A percentile compares a stretch with the other conserved stretches of the same genome.
Evolutionary conservation across 2,888 invertebrate species (phyloP).

Genomic region (Merodon equestris): DNA sequence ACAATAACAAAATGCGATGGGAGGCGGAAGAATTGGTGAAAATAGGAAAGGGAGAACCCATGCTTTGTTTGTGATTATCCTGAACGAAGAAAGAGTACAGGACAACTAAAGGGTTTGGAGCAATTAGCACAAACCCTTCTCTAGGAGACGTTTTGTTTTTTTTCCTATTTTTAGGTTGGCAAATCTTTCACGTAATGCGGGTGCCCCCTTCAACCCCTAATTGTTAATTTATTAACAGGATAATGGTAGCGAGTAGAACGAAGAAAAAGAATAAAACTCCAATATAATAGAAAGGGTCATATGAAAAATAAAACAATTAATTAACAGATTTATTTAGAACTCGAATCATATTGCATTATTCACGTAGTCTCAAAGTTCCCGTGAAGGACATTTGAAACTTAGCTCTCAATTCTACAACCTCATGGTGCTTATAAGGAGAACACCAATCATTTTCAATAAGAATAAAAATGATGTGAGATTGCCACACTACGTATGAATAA

Average conservation of each 20-base stretch:
- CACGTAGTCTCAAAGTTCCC: too few relatives aligned
- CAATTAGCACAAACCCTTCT: slow-evolving; percentile 4
- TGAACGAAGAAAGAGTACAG: background rate
- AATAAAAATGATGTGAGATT: too few relatives aligned
- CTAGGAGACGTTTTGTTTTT: background rate
- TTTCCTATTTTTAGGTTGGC: slow-evolving; percentile 32
- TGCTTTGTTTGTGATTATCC: slow-evolving; percentile 34
- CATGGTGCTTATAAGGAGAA: too few relatives aligned
- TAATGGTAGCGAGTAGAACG: slow-evolving; percentile 34
- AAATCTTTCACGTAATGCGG: slow-evolving; percentile 16
- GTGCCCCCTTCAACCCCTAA: slow-evolving; percentile 12
- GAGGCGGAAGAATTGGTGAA: too few relatives aligned
- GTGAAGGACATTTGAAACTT: too few relatives aligned
- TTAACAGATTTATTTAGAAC: slow-evolving; percentile 47
- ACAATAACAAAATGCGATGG: too few relatives aligned
- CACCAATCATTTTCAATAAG: too few relatives aligned
- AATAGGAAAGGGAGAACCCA: background rate
- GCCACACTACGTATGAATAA: too few relatives aligned
- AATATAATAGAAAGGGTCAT: background rate
- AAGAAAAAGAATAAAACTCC: too few relatives aligned
- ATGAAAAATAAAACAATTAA: slow-evolving; percentile 45
- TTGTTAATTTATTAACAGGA: slow-evolving; percentile 51
- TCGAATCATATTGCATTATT: slow-evolving; percentile 1
- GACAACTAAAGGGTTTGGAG: background rate
- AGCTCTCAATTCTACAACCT: too few relatives aligned